Evolutionary conservation across 2,113 vertebrate genomes (phyloP), one percentile per base, ranked within the genome.

Genomic region (Mohoua ochrocephala): DNA sequence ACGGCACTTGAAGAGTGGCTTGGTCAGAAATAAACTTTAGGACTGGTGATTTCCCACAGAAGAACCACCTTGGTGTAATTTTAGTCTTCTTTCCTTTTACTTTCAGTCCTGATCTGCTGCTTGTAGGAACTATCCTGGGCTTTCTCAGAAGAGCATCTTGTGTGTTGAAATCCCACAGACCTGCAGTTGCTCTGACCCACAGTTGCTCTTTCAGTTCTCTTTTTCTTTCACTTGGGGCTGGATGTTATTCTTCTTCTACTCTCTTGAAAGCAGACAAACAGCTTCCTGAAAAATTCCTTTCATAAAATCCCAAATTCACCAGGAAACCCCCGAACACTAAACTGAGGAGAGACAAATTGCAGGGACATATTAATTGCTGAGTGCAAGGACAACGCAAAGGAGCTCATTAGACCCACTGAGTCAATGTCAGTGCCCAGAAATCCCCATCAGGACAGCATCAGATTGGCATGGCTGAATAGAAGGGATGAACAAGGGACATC

Each of bases 61-160:
- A n/a, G n/a, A n/a, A n/a, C n/a, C 42, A 47, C 19, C 1, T 19
- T 54, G 0, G 0, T 44, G 16, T 37, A 64, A 33, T 3, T 33
- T 26, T 4, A 7, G 3, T 57, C 6, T 14, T 37, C 11, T 9
- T 60, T 39, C 5, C 35, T 76, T 80, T 70, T 41, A 13, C 41
- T 64, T 79, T 64, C 27, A n/a, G 24, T 17, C 9, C 1, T 85
- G 3, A 35, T 89, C 24, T 35, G 4, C 16, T 22, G 7, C 31
- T 61, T 81, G 18, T 5, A n/a, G 26, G 3, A 77, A 37, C 26
- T 42, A 13, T 4, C 33, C 42, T 1, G 2, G 12, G 26, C 26
- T 52, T 67, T 42, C 47, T 7, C 42, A 8, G 26, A 68, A 52
- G 7, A 63, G 14, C 14, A 30, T 57, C 52, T 67, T 67, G 37